phyloP scores from a whole-genome alignment of 2,113 vertebrate genomes.

The Lasiurus borealis region DNA sequence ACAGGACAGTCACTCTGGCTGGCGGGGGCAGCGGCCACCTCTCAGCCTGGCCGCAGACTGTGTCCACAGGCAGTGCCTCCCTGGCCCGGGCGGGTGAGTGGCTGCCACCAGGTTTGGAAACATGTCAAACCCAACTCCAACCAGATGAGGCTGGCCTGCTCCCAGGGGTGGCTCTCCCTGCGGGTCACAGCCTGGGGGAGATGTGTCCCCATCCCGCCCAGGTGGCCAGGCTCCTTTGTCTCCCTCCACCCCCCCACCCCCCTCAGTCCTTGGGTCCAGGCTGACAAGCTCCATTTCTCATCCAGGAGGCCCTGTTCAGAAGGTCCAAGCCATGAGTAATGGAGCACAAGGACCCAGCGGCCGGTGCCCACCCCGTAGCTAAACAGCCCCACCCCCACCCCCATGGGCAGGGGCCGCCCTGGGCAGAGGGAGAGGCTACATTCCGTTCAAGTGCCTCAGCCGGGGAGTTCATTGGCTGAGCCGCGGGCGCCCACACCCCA shows the following conservation, averaged over 20 bases:
- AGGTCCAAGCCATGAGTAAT: neutral
- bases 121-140: slow-evolving; percentile 53
- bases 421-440: neutral
- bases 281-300: neutral
- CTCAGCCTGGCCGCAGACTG: neutral
- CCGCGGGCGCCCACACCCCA: neutral
- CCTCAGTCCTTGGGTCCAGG: neutral
- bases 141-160: slow-evolving; percentile 62
- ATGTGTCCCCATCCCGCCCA: neutral
- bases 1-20: neutral
- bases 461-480: neutral
- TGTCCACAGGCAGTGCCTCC: neutral
- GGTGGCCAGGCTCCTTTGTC: neutral
- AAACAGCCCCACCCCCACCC: neutral
- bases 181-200: neutral
- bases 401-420: too few relatives aligned
- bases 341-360: neutral
- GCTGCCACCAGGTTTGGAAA: slow-evolving; percentile 59
- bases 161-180: slow-evolving; percentile 28
- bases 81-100: neutral
- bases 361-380: neutral
- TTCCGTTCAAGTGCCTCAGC: too few relatives aligned
- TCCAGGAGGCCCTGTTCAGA: neutral
- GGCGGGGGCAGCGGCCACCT: neutral
- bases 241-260: too few relatives aligned